phyloP scores from a whole-genome alignment of 2,797 vertebrate genomes.

The Megalops cyprinoides region DNA sequence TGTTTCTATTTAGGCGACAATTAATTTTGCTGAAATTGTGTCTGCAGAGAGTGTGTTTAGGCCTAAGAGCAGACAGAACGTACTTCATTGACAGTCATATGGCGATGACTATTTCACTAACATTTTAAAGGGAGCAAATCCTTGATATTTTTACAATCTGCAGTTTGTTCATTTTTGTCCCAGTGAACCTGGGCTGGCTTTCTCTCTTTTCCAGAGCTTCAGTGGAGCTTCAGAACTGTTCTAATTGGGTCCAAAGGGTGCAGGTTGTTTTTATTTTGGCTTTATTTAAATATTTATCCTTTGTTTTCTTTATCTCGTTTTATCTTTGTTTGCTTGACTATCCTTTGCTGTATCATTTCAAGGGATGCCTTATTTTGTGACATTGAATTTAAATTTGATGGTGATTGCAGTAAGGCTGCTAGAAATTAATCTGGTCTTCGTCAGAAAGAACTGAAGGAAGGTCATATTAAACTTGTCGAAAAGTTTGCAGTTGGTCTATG shows the following conservation, averaged over 20 bases:
- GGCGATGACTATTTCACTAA: not conserved
- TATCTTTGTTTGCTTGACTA: not conserved
- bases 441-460: not conserved
- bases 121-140: not conserved
- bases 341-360: not conserved
- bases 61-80: not conserved
- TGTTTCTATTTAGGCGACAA: not conserved
- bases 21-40: not conserved
- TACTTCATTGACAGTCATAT: not conserved
- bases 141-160: constrained; percentile 12
- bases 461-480: not conserved
- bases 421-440: not conserved
- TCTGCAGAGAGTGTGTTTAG: not conserved
- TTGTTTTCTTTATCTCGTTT: not conserved
- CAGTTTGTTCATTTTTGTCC: not conserved
- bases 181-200: not conserved
- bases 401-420: not conserved
- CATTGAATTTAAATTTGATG: no score
- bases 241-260: constrained; percentile 15
- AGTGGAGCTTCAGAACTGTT: not conserved
- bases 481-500: no score
- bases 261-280: not conserved
- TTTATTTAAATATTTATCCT: not conserved
- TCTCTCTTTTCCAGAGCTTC: not conserved
- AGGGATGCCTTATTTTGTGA: no score